A percentile compares a stretch with the other conserved stretches of the same genome.
These are phyloP conservation scores for Agrochola macilenta DNA, from an alignment of 2,888 invertebrate genomes.

Conservation along the genomic window DNA sequence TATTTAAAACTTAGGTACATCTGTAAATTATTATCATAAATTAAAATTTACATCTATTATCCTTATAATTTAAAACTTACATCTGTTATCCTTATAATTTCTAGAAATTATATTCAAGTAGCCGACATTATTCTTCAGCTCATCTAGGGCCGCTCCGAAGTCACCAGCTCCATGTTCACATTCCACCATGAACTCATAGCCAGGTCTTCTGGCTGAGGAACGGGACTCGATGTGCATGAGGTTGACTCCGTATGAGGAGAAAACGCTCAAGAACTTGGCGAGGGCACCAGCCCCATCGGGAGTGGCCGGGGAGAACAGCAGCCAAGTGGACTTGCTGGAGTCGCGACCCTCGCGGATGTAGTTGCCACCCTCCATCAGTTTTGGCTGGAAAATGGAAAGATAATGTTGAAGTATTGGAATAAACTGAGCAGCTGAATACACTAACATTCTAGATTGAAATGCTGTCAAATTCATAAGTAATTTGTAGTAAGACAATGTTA, in stretches of 20 bases:
- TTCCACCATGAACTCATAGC: conserved; percentile 98
- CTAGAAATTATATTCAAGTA: conserved; percentile 97
- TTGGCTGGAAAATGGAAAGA: conserved; percentile 91
- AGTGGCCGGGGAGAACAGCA: conserved; percentile 96
- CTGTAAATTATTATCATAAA: too few relatives aligned
- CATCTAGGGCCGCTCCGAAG: conserved; percentile 94
- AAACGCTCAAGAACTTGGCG: conserved; percentile 96
- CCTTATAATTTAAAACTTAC: conserved; percentile 78
- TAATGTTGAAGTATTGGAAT: not conserved
- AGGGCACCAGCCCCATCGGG: conserved; percentile 96
- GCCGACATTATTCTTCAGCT: conserved; percentile 92
- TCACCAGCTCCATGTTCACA: conserved; percentile 95
- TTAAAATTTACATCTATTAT: too few relatives aligned
- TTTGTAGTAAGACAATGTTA: not conserved
- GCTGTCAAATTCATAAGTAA: not conserved
- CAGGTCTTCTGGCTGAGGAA: conserved; percentile 94
- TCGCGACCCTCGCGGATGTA: conserved; percentile 96
- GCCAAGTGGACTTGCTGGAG: conserved; percentile 94
- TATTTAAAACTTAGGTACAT: too few relatives aligned
- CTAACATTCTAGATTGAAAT: not conserved
- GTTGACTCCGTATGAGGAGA: conserved; percentile 95
- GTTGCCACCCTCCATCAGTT: conserved; percentile 94
- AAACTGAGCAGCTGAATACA: not conserved
- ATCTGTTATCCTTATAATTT: conserved; percentile 95
- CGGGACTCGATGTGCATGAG: conserved; percentile 97